Conservation (phyloP, 2,113 vertebrate species). For the Aramus guarauna region DNA sequence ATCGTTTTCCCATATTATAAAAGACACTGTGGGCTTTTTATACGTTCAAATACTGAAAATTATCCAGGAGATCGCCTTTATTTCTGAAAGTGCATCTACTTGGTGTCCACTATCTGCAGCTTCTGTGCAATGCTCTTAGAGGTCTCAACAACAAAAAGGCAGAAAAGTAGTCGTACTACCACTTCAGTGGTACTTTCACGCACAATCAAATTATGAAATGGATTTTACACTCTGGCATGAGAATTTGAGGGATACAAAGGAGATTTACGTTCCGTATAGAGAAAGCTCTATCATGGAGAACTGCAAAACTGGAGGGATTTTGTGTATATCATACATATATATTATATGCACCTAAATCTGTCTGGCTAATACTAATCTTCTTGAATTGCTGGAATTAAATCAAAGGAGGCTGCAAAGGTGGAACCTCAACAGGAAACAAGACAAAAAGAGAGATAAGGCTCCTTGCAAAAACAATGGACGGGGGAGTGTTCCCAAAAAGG, state of each 20-base stretch:
- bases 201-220: background rate
- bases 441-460: background rate
- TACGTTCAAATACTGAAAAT: background rate
- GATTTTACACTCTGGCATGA: background rate
- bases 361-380: background rate
- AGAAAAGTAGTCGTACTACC: background rate
- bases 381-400: background rate
- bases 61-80: background rate
- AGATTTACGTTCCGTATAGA: background rate
- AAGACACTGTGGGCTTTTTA: background rate
- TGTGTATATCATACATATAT: background rate
- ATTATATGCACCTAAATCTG: background rate
- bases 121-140: background rate
- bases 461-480: rapidly evolving
- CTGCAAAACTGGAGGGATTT: background rate
- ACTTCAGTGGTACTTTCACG: background rate
- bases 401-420: background rate
- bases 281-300: background rate
- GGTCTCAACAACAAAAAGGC: background rate
- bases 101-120: background rate
- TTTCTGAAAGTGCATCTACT: background rate
- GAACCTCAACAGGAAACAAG: background rate
- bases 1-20: background rate
- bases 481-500: background rate
- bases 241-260: background rate